These are phyloP conservation scores for Nasonia vitripennis DNA, from an alignment of 1,140 invertebrate genomes.

Conservation along the genomic window DNA sequence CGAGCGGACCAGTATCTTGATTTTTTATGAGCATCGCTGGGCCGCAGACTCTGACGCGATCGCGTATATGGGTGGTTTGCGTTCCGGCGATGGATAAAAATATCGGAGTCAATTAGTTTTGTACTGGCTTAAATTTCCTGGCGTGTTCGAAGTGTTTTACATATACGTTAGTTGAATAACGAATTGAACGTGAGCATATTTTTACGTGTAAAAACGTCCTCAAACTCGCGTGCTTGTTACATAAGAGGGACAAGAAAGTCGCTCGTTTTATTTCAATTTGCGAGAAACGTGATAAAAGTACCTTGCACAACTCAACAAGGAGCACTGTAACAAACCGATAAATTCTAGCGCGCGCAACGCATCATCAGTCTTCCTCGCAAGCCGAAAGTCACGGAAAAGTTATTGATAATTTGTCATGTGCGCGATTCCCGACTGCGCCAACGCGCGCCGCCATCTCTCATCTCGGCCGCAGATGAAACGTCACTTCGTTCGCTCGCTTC, in stretches of 20 bases:
- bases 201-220: neutral
- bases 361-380: conserved; percentile 42
- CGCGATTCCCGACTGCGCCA: conserved; percentile 54
- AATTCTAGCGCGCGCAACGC: conserved; percentile 14
- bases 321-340: conserved; percentile 23
- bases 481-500: conserved; percentile 18
- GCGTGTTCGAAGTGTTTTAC: neutral
- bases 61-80: conserved; percentile 34
- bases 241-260: neutral
- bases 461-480: conserved; percentile 47
- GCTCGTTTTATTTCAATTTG: neutral
- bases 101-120: conserved; percentile 32
- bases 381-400: conserved; percentile 57
- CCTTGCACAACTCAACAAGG: neutral
- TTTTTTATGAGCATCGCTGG: conserved; percentile 31
- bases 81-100: neutral
- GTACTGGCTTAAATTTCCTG: neutral
- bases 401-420: conserved; percentile 65
- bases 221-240: no score
- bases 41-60: conserved; percentile 21
- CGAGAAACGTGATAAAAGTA: neutral
- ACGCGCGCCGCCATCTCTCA: conserved; percentile 48
- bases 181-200: no score
- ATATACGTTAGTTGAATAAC: neutral
- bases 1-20: conserved; percentile 3